Conservation (phyloP, 1,140 invertebrate species). For the Ditylenchus dipsaci region DNA sequence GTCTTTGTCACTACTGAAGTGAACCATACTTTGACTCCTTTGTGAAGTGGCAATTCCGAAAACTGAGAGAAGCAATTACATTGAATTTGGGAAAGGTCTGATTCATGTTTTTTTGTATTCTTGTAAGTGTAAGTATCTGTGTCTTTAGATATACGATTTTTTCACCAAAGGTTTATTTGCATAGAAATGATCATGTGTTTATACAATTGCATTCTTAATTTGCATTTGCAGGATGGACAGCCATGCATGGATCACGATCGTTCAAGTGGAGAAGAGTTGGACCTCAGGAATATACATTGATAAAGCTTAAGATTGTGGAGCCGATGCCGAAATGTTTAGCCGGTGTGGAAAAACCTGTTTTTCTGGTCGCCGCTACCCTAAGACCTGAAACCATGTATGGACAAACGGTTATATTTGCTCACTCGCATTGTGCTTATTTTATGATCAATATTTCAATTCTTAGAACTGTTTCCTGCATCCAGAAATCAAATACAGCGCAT, state of each 20-base stretch:
- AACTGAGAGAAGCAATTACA: conserved; percentile 81
- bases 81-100: conserved; percentile 86
- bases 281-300: conserved; percentile 93
- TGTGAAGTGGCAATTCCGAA: conserved; percentile 89
- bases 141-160: conserved; percentile 79
- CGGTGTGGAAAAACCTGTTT: conserved; percentile 64
- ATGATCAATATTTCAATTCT: conserved; percentile 2
- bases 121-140: conserved; percentile 8
- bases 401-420: conserved; percentile 72
- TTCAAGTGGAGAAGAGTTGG: conserved; percentile 91
- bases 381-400: conserved; percentile 99
- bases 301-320: conserved; percentile 83
- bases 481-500: conserved; percentile 69
- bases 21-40: conserved; percentile 98
- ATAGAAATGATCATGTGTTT: no score
- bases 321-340: conserved; percentile 42
- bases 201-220: no score
- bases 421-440: neutral
- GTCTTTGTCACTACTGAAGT: conserved; percentile 95
- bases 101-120: no score
- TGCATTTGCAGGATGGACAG: conserved; percentile 71
- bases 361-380: conserved; percentile 89
- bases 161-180: conserved; percentile 69
- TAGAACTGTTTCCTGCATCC: conserved; percentile 91
- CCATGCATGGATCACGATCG: conserved; percentile 99